Evolutionary conservation across 2,797 vertebrate species (phyloP), one percentile per base, ranked within the genome.

Genomic region (Hemitrygon akajei): DNA sequence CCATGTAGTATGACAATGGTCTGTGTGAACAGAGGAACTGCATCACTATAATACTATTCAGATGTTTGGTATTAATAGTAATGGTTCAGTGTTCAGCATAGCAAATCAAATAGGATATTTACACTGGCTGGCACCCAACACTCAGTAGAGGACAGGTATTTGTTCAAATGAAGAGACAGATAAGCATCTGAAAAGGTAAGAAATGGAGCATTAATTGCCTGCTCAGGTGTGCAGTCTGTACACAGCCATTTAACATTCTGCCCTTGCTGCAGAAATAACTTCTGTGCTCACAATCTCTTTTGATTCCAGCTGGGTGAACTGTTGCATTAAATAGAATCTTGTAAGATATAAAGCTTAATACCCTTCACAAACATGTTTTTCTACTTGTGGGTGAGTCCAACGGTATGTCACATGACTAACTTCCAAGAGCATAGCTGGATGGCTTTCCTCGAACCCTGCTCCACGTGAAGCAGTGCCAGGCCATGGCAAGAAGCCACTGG

Each of bases 81-180:
- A 89, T 34, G 34, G 14, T 66, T 11, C 69, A 73, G 37, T 30
- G 47, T 47, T 47, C 47, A 47, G 30, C 40, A 30, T 14, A 73
- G n/a, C 66, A 92, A 56, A 34, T 92, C 69, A 92, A 73, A 30
- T 30, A 75, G 37, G 71, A 92, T 75, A 92, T 93, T 93, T 73
- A 93, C 91, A 93, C 25, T 92, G 89, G 69, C 69, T 47, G 22
- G 89, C 25, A 34, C 71, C 69, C 89, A 92, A 22, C 37, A 56
- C 11, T 75, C 22, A n/a, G 91, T 76, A 30, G 58, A 75, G 69
- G 47, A 30, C 60, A 92, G 69, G 91, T 56, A 93, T 93, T 37
- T 75, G 69, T 75, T 75, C 12, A 56, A 27, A 92, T 75, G 91
- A 76, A 91, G 9, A 58, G 76, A 93, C 40, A 56, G 71, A 76